Evolutionary conservation across 1,140 invertebrate genomes (phyloP).

Genomic region (Euura lappo): DNA sequence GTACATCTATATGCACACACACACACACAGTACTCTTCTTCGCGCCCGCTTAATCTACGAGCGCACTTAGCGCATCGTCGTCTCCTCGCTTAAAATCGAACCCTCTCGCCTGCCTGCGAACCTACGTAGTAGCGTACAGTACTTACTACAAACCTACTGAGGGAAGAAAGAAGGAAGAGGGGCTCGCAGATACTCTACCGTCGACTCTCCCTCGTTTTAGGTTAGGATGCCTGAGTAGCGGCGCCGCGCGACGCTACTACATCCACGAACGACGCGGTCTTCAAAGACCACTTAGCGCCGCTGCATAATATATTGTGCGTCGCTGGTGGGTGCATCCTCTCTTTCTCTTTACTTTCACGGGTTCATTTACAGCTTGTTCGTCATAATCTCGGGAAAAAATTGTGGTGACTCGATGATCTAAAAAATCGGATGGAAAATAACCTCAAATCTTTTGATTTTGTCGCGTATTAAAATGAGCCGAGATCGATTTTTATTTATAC

Average conservation of each 20-base stretch:
- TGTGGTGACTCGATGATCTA: too few species aligned
- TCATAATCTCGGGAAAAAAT: too few species aligned
- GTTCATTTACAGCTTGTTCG: too few species aligned
- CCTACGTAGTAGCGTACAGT: too few species aligned
- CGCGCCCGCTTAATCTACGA: not conserved
- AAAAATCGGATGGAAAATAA: too few species aligned
- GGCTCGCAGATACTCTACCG: not conserved
- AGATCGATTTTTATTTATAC: too few species aligned
- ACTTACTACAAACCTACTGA: too few species aligned
- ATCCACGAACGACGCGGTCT: not conserved
- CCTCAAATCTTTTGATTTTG: too few species aligned
- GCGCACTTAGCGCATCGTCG: not conserved
- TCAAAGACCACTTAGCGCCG: constrained; percentile 44
- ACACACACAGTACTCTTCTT: not conserved
- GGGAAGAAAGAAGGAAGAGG: too few species aligned
- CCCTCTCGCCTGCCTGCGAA: not conserved
- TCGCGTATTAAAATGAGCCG: too few species aligned
- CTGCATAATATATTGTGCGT: constrained; percentile 53
- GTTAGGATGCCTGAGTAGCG: not conserved
- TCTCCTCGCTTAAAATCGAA: not conserved
- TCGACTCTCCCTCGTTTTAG: constrained; percentile 14
- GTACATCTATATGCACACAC: not conserved
- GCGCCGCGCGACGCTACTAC: not conserved
- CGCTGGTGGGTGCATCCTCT: constrained; percentile 21
- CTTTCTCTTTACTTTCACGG: constrained; percentile 18